These are phyloP conservation scores for Parotocinclus haroldoi DNA, from an alignment of 2,797 vertebrate genomes.

Conservation along the genomic window DNA sequence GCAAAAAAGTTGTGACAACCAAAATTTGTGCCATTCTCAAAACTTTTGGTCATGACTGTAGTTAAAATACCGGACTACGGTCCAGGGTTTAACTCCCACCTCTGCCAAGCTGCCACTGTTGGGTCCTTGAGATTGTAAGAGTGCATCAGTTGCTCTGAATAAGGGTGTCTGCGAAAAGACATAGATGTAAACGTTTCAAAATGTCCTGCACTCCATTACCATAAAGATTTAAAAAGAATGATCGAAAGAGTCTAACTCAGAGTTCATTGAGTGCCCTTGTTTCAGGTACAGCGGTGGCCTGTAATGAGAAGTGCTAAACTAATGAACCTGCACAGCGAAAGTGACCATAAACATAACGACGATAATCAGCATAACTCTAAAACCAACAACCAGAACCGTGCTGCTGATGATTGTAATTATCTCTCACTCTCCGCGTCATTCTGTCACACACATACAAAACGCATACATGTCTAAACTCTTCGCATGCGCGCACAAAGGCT, in stretches of 20 bases:
- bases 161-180: too few relatives aligned
- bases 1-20: too few relatives aligned
- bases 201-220: too few relatives aligned
- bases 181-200: too few relatives aligned
- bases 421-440: constrained; percentile 1
- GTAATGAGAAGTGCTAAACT: constrained; percentile 26
- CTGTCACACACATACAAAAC: constrained; percentile 27
- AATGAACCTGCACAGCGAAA: constrained; percentile 35
- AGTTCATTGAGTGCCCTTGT: constrained; percentile 46
- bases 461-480: background rate
- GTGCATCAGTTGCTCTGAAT: too few relatives aligned
- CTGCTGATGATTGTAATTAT: constrained; percentile 39
- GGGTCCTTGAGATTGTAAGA: too few relatives aligned
- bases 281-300: constrained; percentile 24
- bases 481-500: background rate
- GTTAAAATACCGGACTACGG: too few relatives aligned
- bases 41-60: too few relatives aligned
- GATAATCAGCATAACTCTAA: constrained; percentile 42
- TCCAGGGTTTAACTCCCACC: too few relatives aligned
- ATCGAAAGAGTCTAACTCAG: constrained; percentile 7
- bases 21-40: too few relatives aligned
- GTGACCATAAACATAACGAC: constrained; percentile 38
- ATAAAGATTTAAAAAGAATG: background rate
- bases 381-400: constrained; percentile 42
- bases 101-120: too few relatives aligned